Evolutionary conservation across 2,113 vertebrate genomes (phyloP), one percentile per base, ranked within the genome.

Genomic region (Pogona vitticeps): DNA sequence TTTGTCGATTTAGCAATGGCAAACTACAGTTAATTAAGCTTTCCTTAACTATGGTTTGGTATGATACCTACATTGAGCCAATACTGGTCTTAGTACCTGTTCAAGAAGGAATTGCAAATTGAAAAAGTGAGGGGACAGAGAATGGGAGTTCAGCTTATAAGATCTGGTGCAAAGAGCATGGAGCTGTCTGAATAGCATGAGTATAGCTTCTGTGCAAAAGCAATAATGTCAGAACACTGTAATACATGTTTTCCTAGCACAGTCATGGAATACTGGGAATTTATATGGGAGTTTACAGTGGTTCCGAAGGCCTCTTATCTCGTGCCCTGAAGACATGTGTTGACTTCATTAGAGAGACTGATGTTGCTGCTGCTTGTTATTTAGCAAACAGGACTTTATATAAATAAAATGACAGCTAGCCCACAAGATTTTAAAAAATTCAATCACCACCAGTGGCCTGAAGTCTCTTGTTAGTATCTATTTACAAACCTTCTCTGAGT

Each of bases 351-450:
- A n/a, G 1, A 52, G 76, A 76, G 52, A 23, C 20, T 12, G 40
- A 40, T 71, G 56, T 86, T 81, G 83, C 20, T 58, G n/a, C 13
- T 1, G 3, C 52, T 76, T 71, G 86, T n/a, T 58, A 82, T 92
- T 88, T 59, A 90, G 72, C 67, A 77, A 86, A 78, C 73, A 87
- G 1, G n/a, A 46, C 83, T 85, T 88, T 58, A 85, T 81, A 59
- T 38, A 15, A 94, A 93, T 88, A 14, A n/a, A 88, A 75, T 85
- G 52, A 83, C 52, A 86, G 78, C 80, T 81, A 61, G 38, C 59
- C n/a, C n/a, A n/a, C 13, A 46, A n/a, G 18, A 26, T 20, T 77
- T 1, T 67, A n/a, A 67, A 38, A 75, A 18, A 3, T 28, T 80
- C 73, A 88, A 38, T 58, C 23, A 26, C 20, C 80, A 38, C 12